phyloP scores from a whole-genome alignment of 2,797 vertebrate genomes.

The Vireo griseus region DNA sequence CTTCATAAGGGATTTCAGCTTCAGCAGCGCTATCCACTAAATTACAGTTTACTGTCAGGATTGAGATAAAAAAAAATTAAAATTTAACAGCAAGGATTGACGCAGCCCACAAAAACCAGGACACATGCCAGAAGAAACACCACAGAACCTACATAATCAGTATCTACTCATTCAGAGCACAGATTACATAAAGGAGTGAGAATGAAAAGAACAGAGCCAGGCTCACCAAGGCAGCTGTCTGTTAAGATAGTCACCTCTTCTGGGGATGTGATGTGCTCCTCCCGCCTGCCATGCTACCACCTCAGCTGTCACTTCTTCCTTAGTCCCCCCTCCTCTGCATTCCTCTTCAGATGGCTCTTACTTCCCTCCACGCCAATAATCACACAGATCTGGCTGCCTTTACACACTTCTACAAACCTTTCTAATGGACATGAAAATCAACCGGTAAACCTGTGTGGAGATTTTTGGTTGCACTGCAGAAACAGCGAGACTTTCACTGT shows the following conservation, averaged over 20 bases:
- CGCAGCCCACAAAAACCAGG: slow-evolving; percentile 3
- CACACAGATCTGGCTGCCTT: not conserved
- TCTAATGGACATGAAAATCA: not conserved
- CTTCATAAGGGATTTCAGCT: not conserved
- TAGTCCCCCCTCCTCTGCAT: not conserved
- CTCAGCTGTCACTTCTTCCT: not conserved
- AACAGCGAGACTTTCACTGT: not conserved
- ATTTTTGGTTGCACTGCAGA: not conserved
- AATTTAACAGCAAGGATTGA: slow-evolving; percentile 6
- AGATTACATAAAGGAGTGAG: not conserved
- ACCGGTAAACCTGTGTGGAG: not conserved
- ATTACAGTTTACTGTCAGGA: not conserved
- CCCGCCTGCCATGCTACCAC: not conserved
- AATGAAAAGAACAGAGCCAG: not conserved
- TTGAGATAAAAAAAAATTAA: not conserved
- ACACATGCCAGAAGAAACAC: not conserved
- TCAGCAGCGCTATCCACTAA: not conserved
- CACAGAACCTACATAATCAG: not conserved
- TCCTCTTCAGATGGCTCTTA: not conserved
- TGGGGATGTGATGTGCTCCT: not conserved
- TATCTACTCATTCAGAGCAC: slow-evolving; percentile 10
- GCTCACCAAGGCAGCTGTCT: not conserved
- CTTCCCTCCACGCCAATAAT: not conserved
- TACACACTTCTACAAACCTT: not conserved
- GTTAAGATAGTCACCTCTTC: not conserved